Percentiles rank a stretch among this genome's conserved stretches.
Conservation (phyloP, 2,113 vertebrate species). For the Nematolebias whitei region DNA sequence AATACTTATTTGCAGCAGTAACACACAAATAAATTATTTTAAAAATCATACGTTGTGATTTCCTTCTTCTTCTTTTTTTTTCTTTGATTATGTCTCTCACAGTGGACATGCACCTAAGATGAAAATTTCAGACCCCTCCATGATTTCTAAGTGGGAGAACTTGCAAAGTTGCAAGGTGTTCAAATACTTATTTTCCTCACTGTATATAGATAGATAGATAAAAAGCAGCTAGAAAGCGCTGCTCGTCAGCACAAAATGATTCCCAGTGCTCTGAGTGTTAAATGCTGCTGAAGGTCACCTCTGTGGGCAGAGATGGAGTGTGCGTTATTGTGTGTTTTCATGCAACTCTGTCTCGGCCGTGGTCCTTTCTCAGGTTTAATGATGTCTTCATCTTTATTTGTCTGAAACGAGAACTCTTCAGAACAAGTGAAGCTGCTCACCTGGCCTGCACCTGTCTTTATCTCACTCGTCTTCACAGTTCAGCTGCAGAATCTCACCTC, state of each 20-base stretch:
- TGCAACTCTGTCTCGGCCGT: constrained; percentile 48
- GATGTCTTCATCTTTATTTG: constrained; percentile 10
- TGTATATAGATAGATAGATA: no score
- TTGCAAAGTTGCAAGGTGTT: no score
- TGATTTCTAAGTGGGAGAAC: no score
- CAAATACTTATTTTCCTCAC: no score
- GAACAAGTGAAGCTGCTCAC: neutral
- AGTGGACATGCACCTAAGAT: no score
- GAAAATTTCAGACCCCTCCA: no score
- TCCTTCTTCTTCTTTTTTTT: no score
- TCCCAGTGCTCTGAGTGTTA: constrained; percentile 13
- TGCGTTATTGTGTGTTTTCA: constrained; percentile 10
- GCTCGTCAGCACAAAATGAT: constrained; percentile 47
- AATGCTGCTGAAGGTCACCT: constrained; percentile 55
- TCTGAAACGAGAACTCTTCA: constrained; percentile 2
- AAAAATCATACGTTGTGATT: no score
- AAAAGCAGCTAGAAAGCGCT: constrained; percentile 27
- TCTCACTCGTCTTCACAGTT: neutral
- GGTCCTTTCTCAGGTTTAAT: neutral
- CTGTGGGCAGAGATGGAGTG: constrained; percentile 5
- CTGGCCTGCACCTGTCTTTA: neutral
- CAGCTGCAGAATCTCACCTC: neutral
- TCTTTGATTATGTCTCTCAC: no score
- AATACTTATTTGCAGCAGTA: no score
- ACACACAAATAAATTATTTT: no score